phyloP scores from a whole-genome alignment of 2,797 vertebrate species.

The Zalophus californianus region DNA sequence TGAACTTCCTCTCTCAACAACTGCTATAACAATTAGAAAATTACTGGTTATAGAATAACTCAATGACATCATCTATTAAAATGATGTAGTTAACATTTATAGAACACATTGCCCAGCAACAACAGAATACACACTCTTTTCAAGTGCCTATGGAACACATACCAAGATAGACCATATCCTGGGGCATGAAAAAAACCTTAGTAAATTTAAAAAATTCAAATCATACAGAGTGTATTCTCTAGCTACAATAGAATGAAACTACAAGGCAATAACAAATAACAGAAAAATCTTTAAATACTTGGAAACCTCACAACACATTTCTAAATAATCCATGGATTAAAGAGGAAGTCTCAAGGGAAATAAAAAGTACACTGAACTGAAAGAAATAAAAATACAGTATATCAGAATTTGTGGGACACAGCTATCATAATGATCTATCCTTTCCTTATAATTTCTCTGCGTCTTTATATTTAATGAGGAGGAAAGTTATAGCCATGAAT shows the following conservation, averaged over 20 bases:
- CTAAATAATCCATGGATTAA: neutral
- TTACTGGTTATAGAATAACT: neutral
- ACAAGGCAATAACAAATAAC: neutral
- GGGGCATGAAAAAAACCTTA: neutral
- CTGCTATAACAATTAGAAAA: neutral
- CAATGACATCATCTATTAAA: neutral
- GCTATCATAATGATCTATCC: neutral
- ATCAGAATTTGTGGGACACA: neutral
- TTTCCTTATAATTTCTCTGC: neutral
- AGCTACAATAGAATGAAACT: neutral
- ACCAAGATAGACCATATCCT: neutral
- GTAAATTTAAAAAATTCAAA: neutral
- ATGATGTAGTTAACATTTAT: neutral
- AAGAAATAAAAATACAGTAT: constrained; percentile 6
- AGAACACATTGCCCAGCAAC: neutral
- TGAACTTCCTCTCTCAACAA: neutral
- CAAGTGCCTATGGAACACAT: neutral
- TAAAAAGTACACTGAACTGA: neutral
- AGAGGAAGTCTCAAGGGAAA: neutral
- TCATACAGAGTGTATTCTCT: neutral
- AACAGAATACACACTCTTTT: neutral
- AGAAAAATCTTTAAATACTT: neutral
- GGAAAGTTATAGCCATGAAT: neutral
- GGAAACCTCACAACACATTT: neutral
- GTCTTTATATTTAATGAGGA: neutral